Percentiles rank a stretch among this genome's conserved stretches.
Conservation (phyloP, 1,140 invertebrate species). For the Diuraphis noxia region DNA sequence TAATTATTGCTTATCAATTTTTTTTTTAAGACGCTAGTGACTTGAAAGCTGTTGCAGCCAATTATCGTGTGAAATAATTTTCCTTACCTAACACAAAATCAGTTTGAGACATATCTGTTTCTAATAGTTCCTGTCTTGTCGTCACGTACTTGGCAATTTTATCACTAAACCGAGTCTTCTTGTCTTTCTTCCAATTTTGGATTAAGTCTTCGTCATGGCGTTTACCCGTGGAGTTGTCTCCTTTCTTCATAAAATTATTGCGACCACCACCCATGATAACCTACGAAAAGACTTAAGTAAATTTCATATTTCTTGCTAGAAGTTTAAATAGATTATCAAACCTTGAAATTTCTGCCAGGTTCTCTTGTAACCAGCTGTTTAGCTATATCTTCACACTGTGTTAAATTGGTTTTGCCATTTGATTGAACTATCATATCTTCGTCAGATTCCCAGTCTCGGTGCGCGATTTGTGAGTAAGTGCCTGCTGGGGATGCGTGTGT, state of each 20-base stretch:
- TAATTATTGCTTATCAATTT: too few relatives aligned
- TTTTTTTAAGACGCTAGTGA: too few relatives aligned
- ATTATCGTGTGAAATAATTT: neutral
- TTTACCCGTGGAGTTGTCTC: slow-evolving; percentile 52
- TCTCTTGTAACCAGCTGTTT: slow-evolving; percentile 62
- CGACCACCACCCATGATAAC: slow-evolving; percentile 50
- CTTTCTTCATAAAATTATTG: neutral
- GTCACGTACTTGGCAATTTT: slow-evolving; percentile 62
- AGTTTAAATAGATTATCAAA: slow-evolving; percentile 55
- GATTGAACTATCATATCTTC: slow-evolving; percentile 61
- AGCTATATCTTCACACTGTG: slow-evolving; percentile 62
- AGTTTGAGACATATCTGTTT: slow-evolving; percentile 62
- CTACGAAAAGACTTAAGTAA: neutral
- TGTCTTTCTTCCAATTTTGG: slow-evolving; percentile 64
- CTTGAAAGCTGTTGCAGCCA: too few relatives aligned
- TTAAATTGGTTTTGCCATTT: slow-evolving; percentile 13
- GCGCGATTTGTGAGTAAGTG: slow-evolving; percentile 76
- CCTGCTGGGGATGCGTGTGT: slow-evolving; percentile 90
- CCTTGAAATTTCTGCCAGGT: slow-evolving; percentile 63
- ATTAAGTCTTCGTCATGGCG: slow-evolving; percentile 67
- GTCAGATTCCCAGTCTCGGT: slow-evolving; percentile 79
- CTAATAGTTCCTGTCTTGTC: slow-evolving; percentile 62
- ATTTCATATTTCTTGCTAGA: neutral
- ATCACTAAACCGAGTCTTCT: slow-evolving; percentile 58
- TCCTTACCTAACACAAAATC: slow-evolving; percentile 63